Evolutionary conservation across 2,888 invertebrate species (phyloP).

Genomic region (Diaprepes abbreviatus): DNA sequence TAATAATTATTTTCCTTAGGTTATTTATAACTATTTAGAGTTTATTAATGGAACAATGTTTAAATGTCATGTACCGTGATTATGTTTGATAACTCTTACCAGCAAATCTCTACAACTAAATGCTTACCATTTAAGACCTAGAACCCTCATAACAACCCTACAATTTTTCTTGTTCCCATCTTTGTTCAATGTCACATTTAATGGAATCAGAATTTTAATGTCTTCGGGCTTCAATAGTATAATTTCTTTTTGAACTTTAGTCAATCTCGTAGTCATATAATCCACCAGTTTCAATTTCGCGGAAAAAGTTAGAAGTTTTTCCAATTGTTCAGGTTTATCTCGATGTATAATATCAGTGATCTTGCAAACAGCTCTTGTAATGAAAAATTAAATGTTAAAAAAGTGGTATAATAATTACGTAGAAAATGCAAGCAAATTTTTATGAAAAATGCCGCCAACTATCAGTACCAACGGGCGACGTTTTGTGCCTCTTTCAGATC

Average conservation of each 20-base stretch:
- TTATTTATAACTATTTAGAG: no score
- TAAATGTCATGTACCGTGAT: no score
- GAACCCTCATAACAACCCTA: constrained; percentile 60
- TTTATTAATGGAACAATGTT: no score
- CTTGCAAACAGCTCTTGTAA: constrained; percentile 61
- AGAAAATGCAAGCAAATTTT: no score
- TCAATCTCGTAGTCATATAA: constrained; percentile 59
- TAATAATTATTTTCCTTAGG: no score
- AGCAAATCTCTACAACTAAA: constrained; percentile 21
- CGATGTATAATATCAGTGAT: constrained; percentile 65
- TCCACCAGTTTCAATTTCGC: constrained; percentile 58
- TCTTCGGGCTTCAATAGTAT: constrained; percentile 63
- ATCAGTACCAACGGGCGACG: no score
- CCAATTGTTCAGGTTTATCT: constrained; percentile 60
- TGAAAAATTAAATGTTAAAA: constrained; percentile 48
- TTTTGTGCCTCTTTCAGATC: no score
- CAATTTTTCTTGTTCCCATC: constrained; percentile 57
- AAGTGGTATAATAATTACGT: no score
- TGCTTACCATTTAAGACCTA: constrained; percentile 64
- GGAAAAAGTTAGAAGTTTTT: constrained; percentile 58
- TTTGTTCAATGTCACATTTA: constrained; percentile 57
- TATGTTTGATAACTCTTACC: constrained; percentile 45
- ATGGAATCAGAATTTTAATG: constrained; percentile 66
- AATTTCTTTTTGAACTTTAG: constrained; percentile 60
- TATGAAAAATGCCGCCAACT: no score